Evolutionary conservation across 2,113 vertebrate genomes (phyloP).

Genomic region (Mus musculus): DNA sequence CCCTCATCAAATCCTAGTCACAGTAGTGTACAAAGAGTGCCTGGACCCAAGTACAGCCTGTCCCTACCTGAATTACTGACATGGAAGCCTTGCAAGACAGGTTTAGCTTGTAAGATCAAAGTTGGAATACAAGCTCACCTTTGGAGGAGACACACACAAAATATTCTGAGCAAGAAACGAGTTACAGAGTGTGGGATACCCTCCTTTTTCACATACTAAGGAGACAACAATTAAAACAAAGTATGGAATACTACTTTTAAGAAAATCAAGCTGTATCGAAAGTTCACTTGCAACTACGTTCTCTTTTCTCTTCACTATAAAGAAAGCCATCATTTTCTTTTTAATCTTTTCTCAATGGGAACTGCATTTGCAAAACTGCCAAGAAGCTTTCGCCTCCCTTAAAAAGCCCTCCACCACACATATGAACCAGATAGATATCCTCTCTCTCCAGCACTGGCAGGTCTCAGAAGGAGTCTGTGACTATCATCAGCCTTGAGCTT

Average conservation of each 20-base stretch:
- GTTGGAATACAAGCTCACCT: background rate
- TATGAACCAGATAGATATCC: rapidly evolving
- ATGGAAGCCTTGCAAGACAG: background rate
- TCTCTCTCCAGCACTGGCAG: background rate
- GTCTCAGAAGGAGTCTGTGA: background rate
- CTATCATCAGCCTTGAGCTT: no score
- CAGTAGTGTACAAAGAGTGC: background rate
- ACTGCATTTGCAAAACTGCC: background rate
- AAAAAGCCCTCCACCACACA: background rate
- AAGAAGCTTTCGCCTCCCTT: background rate
- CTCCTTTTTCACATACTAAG: background rate
- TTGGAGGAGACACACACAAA: background rate
- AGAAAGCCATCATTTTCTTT: background rate
- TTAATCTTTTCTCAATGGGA: background rate
- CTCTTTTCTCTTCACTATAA: background rate
- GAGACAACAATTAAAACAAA: background rate
- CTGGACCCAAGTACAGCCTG: background rate
- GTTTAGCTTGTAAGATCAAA: background rate
- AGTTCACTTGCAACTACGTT: background rate
- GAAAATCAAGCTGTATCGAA: background rate
- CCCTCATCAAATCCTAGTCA: background rate
- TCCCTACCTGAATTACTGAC: background rate
- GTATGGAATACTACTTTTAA: background rate
- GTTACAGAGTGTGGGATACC: background rate
- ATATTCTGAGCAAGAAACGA: background rate